These are phyloP conservation scores for Tromatobia lineatoria DNA, from an alignment of 2,888 invertebrate genomes.

Conservation along the genomic window DNA sequence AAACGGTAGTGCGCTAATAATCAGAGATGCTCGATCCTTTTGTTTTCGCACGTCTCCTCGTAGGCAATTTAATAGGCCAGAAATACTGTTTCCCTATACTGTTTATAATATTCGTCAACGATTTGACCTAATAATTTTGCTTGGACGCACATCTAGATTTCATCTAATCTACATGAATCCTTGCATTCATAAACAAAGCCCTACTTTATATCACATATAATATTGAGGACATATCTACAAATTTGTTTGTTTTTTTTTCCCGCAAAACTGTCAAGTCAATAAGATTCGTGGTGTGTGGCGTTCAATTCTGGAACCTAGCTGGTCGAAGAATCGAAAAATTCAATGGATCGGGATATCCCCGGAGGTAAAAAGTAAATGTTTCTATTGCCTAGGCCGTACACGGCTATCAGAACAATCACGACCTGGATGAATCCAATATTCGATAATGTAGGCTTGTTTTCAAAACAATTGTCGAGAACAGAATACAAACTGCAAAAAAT, in stretches of 20 bases:
- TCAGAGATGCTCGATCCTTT: constrained; percentile 54
- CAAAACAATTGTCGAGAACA: constrained; percentile 5
- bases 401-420: constrained; percentile 21
- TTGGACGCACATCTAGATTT: constrained; percentile 68
- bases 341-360: constrained; percentile 27
- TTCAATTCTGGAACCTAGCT: constrained; percentile 36
- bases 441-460: constrained; percentile 31
- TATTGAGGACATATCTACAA: constrained; percentile 75
- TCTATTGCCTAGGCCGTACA: neutral
- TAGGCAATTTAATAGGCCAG: constrained; percentile 70
- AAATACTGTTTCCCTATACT: constrained; percentile 71
- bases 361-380: constrained; percentile 34
- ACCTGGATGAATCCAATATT: constrained; percentile 23
- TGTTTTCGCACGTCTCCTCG: constrained; percentile 32
- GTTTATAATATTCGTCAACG: constrained; percentile 60
- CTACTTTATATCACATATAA: constrained; percentile 81
- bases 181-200: constrained; percentile 75
- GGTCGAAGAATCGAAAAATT: constrained; percentile 2
- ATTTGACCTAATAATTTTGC: constrained; percentile 63
- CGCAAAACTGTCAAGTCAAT: constrained; percentile 41
- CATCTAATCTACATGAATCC: constrained; percentile 68
- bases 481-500: neutral
- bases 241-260: constrained; percentile 33
- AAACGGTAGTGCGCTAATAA: constrained; percentile 55
- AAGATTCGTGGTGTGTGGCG: constrained; percentile 44